Percentiles rank a stretch among this genome's conserved stretches.
These are phyloP conservation scores for Dynastes tityus DNA, from an alignment of 2,888 invertebrate species.

Conservation along the genomic window DNA sequence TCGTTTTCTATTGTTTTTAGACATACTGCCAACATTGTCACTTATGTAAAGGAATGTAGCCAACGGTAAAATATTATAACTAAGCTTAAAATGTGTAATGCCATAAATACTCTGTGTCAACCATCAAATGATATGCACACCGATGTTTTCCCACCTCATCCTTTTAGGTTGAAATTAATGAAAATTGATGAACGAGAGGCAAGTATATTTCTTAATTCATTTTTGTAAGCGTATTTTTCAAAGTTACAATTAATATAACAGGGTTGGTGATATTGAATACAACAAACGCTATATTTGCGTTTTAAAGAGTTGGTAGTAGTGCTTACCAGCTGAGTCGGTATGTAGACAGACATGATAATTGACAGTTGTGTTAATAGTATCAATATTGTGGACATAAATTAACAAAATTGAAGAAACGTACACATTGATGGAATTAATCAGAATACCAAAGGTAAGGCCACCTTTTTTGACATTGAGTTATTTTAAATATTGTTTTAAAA, in stretches of 20 bases:
- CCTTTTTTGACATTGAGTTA: background rate
- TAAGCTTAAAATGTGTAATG: no score
- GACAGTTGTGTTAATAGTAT: constrained; percentile 31
- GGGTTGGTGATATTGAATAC: no score
- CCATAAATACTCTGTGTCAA: no score
- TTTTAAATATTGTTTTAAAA: no score
- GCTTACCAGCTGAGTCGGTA: constrained; percentile 18
- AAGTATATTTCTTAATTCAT: no score
- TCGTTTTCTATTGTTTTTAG: background rate
- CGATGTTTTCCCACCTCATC: no score
- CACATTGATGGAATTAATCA: constrained; percentile 64
- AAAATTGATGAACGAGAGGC: no score
- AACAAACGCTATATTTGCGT: background rate
- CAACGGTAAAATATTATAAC: background rate
- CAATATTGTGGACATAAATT: constrained; percentile 28
- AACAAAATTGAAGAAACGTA: background rate
- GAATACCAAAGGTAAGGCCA: constrained; percentile 65
- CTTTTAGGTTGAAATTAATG: no score
- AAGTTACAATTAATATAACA: no score
- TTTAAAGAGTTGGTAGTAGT: background rate
- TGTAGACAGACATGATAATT: constrained; percentile 13
- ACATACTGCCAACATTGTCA: background rate
- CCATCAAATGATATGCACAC: no score
- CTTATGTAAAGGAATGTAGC: no score
- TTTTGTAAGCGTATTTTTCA: no score